These are phyloP conservation scores for Saccostrea echinata DNA, from an alignment of 1,140 invertebrate species.

Conservation along the genomic window DNA sequence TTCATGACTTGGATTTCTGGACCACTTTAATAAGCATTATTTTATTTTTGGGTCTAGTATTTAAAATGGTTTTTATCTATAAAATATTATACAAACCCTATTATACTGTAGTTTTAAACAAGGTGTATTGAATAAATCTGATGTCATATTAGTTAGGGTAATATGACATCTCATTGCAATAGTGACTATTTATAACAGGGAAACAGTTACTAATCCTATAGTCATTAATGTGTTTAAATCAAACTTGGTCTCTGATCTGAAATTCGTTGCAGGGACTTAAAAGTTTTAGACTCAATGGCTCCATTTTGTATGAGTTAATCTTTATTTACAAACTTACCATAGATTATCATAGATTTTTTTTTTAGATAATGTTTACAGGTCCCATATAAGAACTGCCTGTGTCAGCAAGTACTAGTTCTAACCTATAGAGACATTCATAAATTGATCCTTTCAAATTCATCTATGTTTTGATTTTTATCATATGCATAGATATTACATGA, in stretches of 20 bases:
- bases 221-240: no score
- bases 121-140: no score
- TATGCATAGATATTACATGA: background rate
- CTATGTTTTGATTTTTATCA: background rate
- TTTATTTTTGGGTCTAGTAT: no score
- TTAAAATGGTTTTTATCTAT: no score
- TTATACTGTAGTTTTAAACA: no score
- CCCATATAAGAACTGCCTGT: background rate
- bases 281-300: background rate
- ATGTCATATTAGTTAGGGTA: no score
- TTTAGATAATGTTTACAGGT: background rate
- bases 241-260: background rate
- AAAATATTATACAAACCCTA: no score
- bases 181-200: no score
- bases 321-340: background rate
- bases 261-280: background rate
- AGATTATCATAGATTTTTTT: constrained; percentile 21
- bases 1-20: no score
- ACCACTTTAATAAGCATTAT: no score
- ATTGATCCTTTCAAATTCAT: background rate
- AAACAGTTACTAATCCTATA: no score
- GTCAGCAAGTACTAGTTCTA: background rate
- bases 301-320: background rate
- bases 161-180: no score
- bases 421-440: background rate